Evolutionary conservation across 2,888 invertebrate genomes (phyloP), one percentile per base, ranked within the genome.

Genomic region (Idaea biselata): DNA sequence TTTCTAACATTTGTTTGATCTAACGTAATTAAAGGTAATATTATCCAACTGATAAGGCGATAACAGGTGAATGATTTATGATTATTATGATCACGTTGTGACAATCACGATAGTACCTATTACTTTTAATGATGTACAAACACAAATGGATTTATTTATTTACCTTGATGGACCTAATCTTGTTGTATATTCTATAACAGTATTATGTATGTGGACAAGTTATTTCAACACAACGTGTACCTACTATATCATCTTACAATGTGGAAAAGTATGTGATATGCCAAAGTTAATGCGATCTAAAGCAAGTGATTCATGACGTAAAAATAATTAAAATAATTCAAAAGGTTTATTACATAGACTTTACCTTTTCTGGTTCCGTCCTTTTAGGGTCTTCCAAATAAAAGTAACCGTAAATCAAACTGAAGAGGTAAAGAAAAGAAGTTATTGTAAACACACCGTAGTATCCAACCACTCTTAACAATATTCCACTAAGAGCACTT

Each of bases 361-460:
- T 85, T 79, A 87, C 89, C 63, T 75, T 74, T 68, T 78, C 76
- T 33, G 62, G 62, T 16, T 66, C 67, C 63, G 79, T 83, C 58
- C 71, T 79, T 60, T 91, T 94, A 8, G 94, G 93, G 73, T 97
- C 97, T 65, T 95, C 93, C 64, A 97, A 93, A 68, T 93, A 94
- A 66, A 94, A 94, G 63, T 95, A 92, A 0, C 97, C 97, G 73
- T 97, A 97, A 58, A 94, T 81, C 72, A 97, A 94, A 73, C 96
- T 95, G 68, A 96, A 90, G 32, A 96, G 80, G 83, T 97, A 97
- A 69, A 97, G 91, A 6, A 93, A 86, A 0, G 96, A 94, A 16
- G 97, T 96, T 68, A 96, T 93, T 0, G 95, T 93, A 81, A 97
- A 97, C 8, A 97, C 95, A 16, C 97, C 97, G 77, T 97, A 97